These are phyloP conservation scores for Melanotaenia nigrans DNA, from an alignment of 2,797 vertebrate species.

Conservation along the genomic window DNA sequence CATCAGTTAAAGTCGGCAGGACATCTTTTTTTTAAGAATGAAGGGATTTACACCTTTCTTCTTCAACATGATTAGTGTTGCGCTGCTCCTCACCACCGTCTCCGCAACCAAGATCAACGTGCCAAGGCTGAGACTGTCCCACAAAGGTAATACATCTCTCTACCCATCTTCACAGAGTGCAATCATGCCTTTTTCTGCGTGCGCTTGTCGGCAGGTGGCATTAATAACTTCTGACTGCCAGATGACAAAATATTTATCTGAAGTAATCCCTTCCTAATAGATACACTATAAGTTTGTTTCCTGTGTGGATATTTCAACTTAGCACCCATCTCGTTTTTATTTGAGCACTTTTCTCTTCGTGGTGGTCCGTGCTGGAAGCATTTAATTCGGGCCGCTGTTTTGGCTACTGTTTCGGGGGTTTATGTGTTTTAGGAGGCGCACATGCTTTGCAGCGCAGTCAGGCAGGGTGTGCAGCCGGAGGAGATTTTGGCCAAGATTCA, in stretches of 20 bases:
- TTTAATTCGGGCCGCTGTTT: constrained; percentile 20
- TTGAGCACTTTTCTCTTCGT: constrained; percentile 8
- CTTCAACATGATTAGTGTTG: constrained; percentile 43
- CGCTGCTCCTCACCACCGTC: constrained; percentile 53
- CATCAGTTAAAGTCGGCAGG: background rate
- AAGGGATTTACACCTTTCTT: constrained; percentile 67
- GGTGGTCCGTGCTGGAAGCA: constrained; percentile 45
- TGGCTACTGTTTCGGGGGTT: constrained; percentile 61
- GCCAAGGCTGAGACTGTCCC: constrained; percentile 82
- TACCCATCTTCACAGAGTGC: constrained; percentile 3
- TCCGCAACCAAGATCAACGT: constrained; percentile 77
- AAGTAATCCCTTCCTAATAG: background rate
- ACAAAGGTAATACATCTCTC: constrained; percentile 75
- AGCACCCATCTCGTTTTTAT: background rate
- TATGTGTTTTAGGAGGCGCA: constrained; percentile 22
- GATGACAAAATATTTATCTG: background rate
- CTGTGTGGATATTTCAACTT: background rate
- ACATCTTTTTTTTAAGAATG: constrained; percentile 50
- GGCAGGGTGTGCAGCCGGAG: constrained; percentile 52
- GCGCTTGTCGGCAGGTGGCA: constrained; percentile 42
- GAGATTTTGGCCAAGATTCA: constrained; percentile 49
- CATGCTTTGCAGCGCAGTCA: constrained; percentile 14
- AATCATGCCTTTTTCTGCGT: background rate
- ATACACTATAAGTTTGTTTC: background rate
- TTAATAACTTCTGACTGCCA: background rate